Evolutionary conservation across 2,888 invertebrate genomes (phyloP), one percentile per base, ranked within the genome.

Genomic region (Ichneumon xanthorius): DNA sequence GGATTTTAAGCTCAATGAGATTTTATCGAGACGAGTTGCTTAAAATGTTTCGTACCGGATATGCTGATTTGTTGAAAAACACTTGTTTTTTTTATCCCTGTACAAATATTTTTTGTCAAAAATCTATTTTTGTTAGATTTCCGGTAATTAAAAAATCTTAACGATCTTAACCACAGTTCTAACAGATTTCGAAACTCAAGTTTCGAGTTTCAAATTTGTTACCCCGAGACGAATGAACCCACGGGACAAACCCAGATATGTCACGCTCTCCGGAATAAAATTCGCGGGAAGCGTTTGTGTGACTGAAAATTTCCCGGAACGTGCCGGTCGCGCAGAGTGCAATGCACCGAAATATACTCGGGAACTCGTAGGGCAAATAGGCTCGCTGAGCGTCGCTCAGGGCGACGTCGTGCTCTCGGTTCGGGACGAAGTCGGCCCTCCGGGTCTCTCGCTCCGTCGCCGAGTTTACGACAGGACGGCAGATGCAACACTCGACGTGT

Each of bases 391-490:
- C 45, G 61, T n/a, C 11, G 61, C 61, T 61, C n/a, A 6, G 45
- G 48, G 61, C 45, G 45, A 55, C 48, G 33, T 61, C 40, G 40
- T 40, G 55, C 40, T 68, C 68, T 26, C 68, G 77, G 40, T 53
- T 40, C 30, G 30, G 30, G 30, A 30, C 30, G 53, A 77, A 50
- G 65, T 37, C 77, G 26, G 40, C 2, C 26, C 9, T 68, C 45
- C n/a, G 77, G 33, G 67, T 45, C 45, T 78, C 50, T 55, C 30
- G 40, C 55, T 53, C 40, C 40, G 40, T 76, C 65, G 68, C 58
- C 58, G 78, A 70, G 68, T 58, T 68, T 78, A 58, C 30, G 78
- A 78, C 58, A 30, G 55, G 16, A 58, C 58, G 45, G 78, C 30
- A 55, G 58, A 68, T 68, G 78, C 37, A 48, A 70, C 68, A 78